Percentiles rank a stretch among this genome's conserved stretches.
These are phyloP conservation scores for Euglossa dilemma DNA, from an alignment of 1,140 invertebrate genomes.

Conservation along the genomic window DNA sequence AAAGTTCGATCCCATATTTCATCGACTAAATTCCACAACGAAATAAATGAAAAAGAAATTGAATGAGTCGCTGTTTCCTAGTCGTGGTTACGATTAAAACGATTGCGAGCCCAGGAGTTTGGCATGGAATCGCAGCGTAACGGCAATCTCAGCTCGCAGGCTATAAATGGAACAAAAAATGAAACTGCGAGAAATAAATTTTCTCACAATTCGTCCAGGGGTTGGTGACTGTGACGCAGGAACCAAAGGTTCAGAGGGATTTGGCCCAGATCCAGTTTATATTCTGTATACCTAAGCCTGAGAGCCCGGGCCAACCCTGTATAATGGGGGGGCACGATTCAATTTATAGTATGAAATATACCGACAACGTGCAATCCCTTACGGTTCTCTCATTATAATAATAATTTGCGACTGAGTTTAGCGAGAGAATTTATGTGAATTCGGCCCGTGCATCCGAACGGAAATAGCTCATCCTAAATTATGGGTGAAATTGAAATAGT, in stretches of 20 bases:
- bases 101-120: background rate
- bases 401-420: conserved; percentile 33
- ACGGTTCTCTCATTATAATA: conserved; percentile 42
- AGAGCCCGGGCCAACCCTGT: conserved; percentile 33
- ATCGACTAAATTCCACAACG: background rate
- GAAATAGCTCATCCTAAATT: background rate
- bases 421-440: conserved; percentile 8
- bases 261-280: conserved; percentile 68
- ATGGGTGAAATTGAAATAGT: background rate
- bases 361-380: conserved; percentile 41
- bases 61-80: too few relatives aligned
- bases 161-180: conserved; percentile 46
- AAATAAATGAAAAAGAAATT: background rate
- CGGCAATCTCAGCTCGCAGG: conserved; percentile 40
- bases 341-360: conserved; percentile 54
- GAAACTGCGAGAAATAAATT: conserved; percentile 47
- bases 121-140: conserved; percentile 17
- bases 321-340: conserved; percentile 34
- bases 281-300: conserved; percentile 59
- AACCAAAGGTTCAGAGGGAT: conserved; percentile 46
- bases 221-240: conserved; percentile 42
- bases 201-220: conserved; percentile 37
- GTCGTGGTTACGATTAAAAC: too few relatives aligned
- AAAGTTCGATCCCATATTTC: too few relatives aligned
- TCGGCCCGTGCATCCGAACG: background rate